Evolutionary conservation across 2,113 vertebrate species (phyloP).

Genomic region (Pterocles burchelli): DNA sequence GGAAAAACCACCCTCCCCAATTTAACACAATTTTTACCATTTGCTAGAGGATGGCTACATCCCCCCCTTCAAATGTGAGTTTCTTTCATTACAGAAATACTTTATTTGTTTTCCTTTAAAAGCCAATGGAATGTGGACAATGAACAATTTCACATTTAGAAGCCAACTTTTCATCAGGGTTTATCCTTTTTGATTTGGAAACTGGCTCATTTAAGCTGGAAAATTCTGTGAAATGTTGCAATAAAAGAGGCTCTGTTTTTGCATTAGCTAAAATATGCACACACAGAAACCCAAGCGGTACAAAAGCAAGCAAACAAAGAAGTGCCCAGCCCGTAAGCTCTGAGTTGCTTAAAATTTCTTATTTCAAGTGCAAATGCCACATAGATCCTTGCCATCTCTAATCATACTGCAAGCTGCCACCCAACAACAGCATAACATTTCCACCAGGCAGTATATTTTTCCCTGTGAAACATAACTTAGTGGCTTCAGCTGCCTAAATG

Average conservation of each 20-base stretch:
- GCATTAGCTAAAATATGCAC: conserved; percentile 42
- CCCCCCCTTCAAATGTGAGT: background rate
- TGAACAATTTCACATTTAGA: conserved; percentile 39
- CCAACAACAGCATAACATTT: conserved; percentile 40
- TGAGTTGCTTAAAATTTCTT: background rate
- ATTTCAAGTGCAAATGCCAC: conserved; percentile 7
- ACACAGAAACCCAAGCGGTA: background rate
- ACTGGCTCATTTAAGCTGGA: conserved; percentile 53
- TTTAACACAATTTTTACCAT: background rate
- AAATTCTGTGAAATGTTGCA: conserved; percentile 54
- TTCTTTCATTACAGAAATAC: conserved; percentile 11
- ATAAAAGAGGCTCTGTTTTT: conserved; percentile 60
- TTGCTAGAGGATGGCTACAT: background rate
- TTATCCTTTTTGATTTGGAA: conserved; percentile 60
- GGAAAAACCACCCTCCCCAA: background rate
- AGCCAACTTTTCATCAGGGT: conserved; percentile 47
- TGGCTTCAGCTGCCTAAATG: conserved; percentile 56
- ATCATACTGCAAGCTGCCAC: conserved; percentile 15
- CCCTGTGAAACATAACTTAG: conserved; percentile 37
- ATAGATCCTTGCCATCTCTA: background rate
- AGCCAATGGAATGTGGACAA: conserved; percentile 25
- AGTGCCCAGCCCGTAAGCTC: background rate
- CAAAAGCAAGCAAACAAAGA: conserved; percentile 35
- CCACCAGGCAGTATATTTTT: conserved; percentile 5
- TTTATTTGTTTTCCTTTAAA: background rate